Evolutionary conservation across 1,140 invertebrate genomes (phyloP).

Genomic region (Bicyclus anynana): DNA sequence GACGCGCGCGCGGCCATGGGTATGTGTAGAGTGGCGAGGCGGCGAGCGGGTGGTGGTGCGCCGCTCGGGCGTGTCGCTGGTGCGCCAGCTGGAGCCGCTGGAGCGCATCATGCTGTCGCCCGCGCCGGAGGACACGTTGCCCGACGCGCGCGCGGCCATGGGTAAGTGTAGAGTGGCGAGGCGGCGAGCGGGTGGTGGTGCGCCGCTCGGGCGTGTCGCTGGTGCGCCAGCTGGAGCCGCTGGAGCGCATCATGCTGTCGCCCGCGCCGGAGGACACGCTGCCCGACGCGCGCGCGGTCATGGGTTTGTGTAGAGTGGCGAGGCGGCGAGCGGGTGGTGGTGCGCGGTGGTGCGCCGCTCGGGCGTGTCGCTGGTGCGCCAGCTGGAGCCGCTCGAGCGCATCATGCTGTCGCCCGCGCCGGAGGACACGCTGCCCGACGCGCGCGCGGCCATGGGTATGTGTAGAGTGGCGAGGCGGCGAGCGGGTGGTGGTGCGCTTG

Average conservation of each 20-base stretch:
- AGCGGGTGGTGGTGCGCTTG: no score
- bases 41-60: constrained; percentile 69
- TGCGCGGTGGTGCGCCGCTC: constrained; percentile 66
- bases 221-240: constrained; percentile 84
- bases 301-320: constrained; percentile 9
- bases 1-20: constrained; percentile 16
- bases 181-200: constrained; percentile 65
- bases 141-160: constrained; percentile 18
- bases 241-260: constrained; percentile 85
- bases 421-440: constrained; percentile 53
- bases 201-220: constrained; percentile 79
- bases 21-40: constrained; percentile 19
- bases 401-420: constrained; percentile 63
- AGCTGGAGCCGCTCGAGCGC: constrained; percentile 32
- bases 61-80: constrained; percentile 79
- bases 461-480: neutral
- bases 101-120: constrained; percentile 85
- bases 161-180: constrained; percentile 21
- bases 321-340: constrained; percentile 41
- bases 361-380: constrained; percentile 75
- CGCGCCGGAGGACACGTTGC: constrained; percentile 72
- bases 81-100: constrained; percentile 85
- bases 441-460: constrained; percentile 10
- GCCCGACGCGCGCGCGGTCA: constrained; percentile 17
- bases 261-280: constrained; percentile 77